These are phyloP conservation scores for Stenchaetothrips biformis DNA, from an alignment of 2,888 invertebrate species.

Conservation along the genomic window DNA sequence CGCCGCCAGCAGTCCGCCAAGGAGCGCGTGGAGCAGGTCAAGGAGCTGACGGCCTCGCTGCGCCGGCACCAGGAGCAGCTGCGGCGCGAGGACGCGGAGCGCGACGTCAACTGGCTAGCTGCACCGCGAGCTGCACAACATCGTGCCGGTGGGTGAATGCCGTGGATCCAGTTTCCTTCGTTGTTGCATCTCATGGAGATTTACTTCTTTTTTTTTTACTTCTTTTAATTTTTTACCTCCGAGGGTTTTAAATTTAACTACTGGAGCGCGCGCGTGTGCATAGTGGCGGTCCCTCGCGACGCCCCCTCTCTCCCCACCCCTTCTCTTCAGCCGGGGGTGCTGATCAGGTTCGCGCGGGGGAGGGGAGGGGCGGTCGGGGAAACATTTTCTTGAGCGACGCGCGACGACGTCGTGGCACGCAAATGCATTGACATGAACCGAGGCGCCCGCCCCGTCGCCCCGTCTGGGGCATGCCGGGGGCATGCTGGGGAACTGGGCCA, in stretches of 20 bases:
- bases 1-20: conserved; percentile 8
- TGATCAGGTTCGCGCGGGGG: not conserved
- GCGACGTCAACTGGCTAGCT: conserved; percentile 9
- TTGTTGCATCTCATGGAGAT: conserved; percentile 43
- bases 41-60: conserved; percentile 15
- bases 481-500: too few species aligned
- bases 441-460: not conserved
- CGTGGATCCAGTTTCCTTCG: too few species aligned
- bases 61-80: conserved; percentile 9
- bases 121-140: conserved; percentile 4
- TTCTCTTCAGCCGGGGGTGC: not conserved
- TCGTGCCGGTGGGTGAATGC: not conserved
- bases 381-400: not conserved
- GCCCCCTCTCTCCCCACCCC: not conserved
- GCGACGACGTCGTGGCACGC: not conserved
- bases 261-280: conserved; percentile 3
- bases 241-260: not conserved
- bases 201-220: too few species aligned
- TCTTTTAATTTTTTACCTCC: too few species aligned
- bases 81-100: not conserved
- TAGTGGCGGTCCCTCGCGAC: not conserved
- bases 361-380: too few species aligned
- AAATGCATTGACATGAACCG: not conserved
- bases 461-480: too few species aligned
- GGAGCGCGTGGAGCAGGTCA: conserved; percentile 19